A percentile compares a stretch with the other conserved stretches of the same genome.
phyloP scores from a whole-genome alignment of 2,797 vertebrate species.

The Picus viridis region DNA sequence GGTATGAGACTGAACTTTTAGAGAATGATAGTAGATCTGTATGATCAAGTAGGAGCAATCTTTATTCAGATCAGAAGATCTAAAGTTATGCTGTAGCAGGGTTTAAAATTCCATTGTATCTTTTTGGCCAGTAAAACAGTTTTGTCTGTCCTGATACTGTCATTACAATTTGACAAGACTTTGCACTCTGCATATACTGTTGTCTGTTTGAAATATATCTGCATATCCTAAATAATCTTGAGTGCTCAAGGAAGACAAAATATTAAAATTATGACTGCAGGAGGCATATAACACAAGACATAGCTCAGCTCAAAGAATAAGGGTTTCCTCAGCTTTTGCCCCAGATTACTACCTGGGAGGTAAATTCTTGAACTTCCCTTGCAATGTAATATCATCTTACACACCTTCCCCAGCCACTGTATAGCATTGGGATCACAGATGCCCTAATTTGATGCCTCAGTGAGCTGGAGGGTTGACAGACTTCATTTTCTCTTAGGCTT shows the following conservation, averaged over 20 bases:
- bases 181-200: accelerated
- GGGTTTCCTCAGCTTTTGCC: not conserved
- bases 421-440: not conserved
- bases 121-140: not conserved
- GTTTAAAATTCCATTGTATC: not conserved
- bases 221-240: not conserved
- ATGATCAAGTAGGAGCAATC: not conserved
- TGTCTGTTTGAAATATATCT: not conserved
- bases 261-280: not conserved
- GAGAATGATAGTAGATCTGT: not conserved
- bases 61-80: not conserved
- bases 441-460: not conserved
- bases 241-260: not conserved
- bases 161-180: not conserved
- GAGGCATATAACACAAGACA: not conserved
- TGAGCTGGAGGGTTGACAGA: not conserved
- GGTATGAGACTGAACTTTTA: not conserved
- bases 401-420: not conserved
- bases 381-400: not conserved
- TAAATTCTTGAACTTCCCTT: not conserved
- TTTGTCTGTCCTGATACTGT: not conserved
- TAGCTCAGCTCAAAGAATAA: not conserved
- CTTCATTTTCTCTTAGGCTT: not conserved
- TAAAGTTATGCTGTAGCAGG: not conserved
- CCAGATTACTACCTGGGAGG: not conserved